These are phyloP conservation scores for Felis chaus DNA, from an alignment of 2,113 vertebrate genomes.

Conservation along the genomic window DNA sequence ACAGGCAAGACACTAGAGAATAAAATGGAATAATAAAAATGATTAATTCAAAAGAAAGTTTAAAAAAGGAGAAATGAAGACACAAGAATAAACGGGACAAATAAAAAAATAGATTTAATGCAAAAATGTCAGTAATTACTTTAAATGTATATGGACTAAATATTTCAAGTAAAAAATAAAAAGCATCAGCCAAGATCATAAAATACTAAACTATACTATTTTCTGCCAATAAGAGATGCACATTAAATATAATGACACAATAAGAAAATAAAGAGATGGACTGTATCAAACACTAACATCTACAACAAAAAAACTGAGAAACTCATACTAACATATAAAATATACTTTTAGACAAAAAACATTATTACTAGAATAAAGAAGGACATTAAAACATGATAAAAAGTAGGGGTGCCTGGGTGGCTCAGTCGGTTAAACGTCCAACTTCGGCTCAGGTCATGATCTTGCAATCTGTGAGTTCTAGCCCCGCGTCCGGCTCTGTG, in stretches of 20 bases:
- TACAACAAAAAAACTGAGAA: neutral
- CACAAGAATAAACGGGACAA: neutral
- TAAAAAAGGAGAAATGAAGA: neutral
- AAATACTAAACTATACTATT: neutral
- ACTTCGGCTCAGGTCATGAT: too few species aligned
- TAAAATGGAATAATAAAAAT: neutral
- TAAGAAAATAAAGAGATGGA: neutral
- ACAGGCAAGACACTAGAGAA: neutral
- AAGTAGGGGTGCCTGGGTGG: too few species aligned
- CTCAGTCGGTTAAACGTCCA: too few species aligned
- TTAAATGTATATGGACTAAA: neutral
- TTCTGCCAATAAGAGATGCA: neutral
- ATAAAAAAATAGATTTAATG: neutral
- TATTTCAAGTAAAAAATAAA: neutral
- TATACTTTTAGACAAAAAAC: neutral
- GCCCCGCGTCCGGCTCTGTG: too few species aligned
- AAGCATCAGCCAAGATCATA: neutral
- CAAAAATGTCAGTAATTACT: neutral
- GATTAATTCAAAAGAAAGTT: neutral
- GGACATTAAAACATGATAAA: neutral
- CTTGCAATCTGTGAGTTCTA: accelerated
- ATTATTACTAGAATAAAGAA: neutral
- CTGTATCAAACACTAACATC: neutral
- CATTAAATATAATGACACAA: neutral
- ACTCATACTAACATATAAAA: neutral